Percentiles rank a stretch among this genome's conserved stretches.
Evolutionary conservation across 1,140 invertebrate species (phyloP).

Genomic region (Drosophila navojoa): DNA sequence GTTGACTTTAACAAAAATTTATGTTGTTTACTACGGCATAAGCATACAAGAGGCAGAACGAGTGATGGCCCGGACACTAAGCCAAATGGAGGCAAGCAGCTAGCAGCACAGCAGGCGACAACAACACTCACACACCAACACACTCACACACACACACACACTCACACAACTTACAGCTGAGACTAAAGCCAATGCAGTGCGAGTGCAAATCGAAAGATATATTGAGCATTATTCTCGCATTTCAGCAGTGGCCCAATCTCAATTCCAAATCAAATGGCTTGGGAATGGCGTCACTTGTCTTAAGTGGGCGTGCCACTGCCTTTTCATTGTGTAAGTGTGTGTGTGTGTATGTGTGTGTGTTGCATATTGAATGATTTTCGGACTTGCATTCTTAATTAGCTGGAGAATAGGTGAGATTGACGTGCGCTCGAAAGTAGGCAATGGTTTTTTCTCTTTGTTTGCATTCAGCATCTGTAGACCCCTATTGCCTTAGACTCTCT

Average conservation of each 20-base stretch:
- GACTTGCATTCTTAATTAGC: constrained; percentile 51
- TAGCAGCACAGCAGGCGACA: constrained; percentile 31
- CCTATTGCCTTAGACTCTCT: too few species aligned
- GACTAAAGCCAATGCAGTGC: constrained; percentile 39
- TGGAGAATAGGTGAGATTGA: constrained; percentile 15
- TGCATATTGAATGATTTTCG: constrained; percentile 49
- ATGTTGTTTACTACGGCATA: constrained; percentile 68
- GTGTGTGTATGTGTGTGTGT: constrained; percentile 8
- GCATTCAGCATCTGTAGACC: too few species aligned
- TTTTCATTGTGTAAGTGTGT: too few species aligned
- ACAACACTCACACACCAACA: constrained; percentile 7
- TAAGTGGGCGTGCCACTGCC: not conserved
- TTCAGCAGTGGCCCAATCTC: constrained; percentile 30
- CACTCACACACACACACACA: not conserved
- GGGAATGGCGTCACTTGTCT: constrained; percentile 17
- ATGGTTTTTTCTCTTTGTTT: not conserved
- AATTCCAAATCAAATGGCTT: constrained; percentile 5
- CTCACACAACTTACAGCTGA: constrained; percentile 8
- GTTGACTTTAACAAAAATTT: constrained; percentile 75
- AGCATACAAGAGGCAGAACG: constrained; percentile 35
- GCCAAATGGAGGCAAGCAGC: constrained; percentile 20
- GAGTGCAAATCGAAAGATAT: constrained; percentile 53
- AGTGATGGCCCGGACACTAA: constrained; percentile 2
- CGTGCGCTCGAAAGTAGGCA: constrained; percentile 29
- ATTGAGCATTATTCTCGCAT: constrained; percentile 45